A percentile compares a stretch with the other conserved stretches of the same genome.
These are phyloP conservation scores for Acanthurus tractus DNA, from an alignment of 2,797 vertebrate genomes.

Conservation along the genomic window DNA sequence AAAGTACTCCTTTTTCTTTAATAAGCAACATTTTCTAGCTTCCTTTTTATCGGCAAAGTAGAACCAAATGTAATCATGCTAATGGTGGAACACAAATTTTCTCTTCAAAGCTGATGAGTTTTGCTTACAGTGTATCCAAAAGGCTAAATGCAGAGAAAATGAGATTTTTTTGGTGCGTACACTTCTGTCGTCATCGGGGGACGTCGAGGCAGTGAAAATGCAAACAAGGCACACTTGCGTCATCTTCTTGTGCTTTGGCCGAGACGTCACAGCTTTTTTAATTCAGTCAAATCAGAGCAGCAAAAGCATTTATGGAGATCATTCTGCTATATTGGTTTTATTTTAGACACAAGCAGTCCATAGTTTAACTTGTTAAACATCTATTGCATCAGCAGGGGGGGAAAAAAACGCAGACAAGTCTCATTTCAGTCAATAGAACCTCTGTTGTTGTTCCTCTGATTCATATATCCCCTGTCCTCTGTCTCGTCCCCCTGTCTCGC, in stretches of 20 bases:
- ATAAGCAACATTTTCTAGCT: neutral
- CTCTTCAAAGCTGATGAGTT: neutral
- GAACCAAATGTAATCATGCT: neutral
- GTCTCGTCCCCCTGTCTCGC: neutral
- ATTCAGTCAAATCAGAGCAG: constrained; percentile 20
- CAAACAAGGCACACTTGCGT: constrained; percentile 45
- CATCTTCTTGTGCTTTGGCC: constrained; percentile 39
- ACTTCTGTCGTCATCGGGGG: constrained; percentile 38
- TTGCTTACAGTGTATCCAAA: neutral
- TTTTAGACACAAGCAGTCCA: neutral
- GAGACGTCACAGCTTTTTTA: constrained; percentile 54
- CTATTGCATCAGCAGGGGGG: constrained; percentile 18
- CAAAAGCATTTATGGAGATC: constrained; percentile 9
- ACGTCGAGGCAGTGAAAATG: neutral
- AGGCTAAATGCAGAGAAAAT: constrained; percentile 10
- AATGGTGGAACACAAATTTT: neutral
- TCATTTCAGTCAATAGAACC: constrained; percentile 34
- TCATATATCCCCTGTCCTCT: constrained; percentile 32
- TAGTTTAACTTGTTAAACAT: neutral
- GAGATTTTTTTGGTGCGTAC: neutral
- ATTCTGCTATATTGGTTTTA: constrained; percentile 10
- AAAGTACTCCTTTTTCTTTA: neutral
- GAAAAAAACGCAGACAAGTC: constrained; percentile 11
- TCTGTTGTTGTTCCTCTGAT: constrained; percentile 34
- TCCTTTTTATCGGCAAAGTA: neutral